Percentiles rank a stretch among this genome's conserved stretches.
These are phyloP conservation scores for Ciconia maguari DNA, from an alignment of 2,113 vertebrate species.

Conservation along the genomic window DNA sequence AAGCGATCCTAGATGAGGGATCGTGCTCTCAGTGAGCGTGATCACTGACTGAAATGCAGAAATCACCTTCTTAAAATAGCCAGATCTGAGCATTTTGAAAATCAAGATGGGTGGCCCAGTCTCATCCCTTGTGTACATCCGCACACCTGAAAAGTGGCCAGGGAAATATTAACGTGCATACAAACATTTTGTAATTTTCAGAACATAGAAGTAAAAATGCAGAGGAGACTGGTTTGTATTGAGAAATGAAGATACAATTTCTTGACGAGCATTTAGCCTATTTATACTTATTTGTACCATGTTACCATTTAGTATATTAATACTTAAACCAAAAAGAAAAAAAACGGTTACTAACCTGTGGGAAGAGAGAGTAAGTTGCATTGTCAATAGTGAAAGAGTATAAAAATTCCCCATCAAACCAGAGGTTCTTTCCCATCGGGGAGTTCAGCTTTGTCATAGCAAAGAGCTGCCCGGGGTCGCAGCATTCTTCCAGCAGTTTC, in stretches of 20 bases:
- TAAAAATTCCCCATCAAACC: conserved; percentile 94
- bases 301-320: background rate
- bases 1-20: background rate
- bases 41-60: background rate
- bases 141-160: background rate
- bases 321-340: background rate
- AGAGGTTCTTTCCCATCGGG: conserved; percentile 89
- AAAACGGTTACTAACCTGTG: conserved; percentile 80
- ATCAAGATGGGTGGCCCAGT: background rate
- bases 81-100: background rate
- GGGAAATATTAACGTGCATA: background rate
- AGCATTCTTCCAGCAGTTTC: conserved; percentile 90
- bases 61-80: background rate
- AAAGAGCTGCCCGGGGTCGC: conserved; percentile 85
- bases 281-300: background rate
- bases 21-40: rapidly evolving
- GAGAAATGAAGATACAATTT: background rate
- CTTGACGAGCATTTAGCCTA: background rate
- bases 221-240: background rate
- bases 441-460: conserved; percentile 92
- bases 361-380: conserved; percentile 87
- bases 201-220: background rate
- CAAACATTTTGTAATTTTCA: background rate
- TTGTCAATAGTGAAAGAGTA: conserved; percentile 92
- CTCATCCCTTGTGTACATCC: background rate